Percentiles rank a stretch among this genome's conserved stretches.
Evolutionary conservation across 2,888 invertebrate genomes (phyloP).

Genomic region (Antheraea assamensis): DNA sequence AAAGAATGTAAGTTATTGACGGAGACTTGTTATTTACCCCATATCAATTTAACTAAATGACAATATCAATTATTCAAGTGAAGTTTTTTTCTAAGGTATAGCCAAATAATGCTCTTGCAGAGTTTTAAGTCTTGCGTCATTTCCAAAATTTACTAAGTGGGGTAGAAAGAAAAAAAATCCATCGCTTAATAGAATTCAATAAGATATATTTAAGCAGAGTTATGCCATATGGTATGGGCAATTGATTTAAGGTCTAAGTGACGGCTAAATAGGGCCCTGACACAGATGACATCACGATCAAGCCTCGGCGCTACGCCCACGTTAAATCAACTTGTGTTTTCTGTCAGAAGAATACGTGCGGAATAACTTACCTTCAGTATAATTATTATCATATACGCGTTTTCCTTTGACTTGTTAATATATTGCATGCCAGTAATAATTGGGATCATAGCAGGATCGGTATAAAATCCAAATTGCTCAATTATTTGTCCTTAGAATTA

Average conservation of each 20-base stretch:
- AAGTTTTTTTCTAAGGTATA: not conserved
- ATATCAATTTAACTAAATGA: not conserved
- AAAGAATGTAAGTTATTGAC: not conserved
- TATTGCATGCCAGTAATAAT: not conserved
- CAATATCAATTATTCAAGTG: not conserved
- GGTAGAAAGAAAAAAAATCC: not conserved
- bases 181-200: not conserved
- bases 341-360: not conserved
- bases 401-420: not conserved
- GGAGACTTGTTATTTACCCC: not conserved
- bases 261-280: constrained; percentile 57
- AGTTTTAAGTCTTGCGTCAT: not conserved
- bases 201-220: not conserved
- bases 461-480: not conserved
- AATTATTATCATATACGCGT: constrained; percentile 1
- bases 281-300: constrained; percentile 60
- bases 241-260: constrained; percentile 32
- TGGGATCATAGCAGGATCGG: not conserved
- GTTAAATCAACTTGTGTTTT: constrained; percentile 20
- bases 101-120: not conserved
- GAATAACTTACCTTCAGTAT: constrained; percentile 11
- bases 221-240: constrained; percentile 11
- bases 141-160: not conserved
- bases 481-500: not conserved
- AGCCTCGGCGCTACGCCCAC: constrained; percentile 51